Percentiles rank a stretch among this genome's conserved stretches.
Conservation (phyloP, 2,113 vertebrate species). For the Tetrao urogallus region DNA sequence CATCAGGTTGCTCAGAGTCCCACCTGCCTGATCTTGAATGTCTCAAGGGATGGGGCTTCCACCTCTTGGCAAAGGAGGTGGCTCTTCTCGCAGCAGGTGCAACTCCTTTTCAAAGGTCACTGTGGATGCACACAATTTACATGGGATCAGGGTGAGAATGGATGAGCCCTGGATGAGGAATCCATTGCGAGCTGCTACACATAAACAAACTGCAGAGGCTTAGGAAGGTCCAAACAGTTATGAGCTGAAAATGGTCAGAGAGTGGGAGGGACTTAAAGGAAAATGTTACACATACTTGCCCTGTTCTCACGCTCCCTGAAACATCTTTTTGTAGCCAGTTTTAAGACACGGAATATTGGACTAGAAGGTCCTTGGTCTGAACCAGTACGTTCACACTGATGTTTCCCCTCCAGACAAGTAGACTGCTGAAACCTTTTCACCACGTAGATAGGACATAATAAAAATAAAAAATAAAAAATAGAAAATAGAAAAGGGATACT, state of each 20-base stretch:
- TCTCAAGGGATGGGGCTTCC: too few species aligned
- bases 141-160: not conserved
- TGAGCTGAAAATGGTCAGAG: not conserved
- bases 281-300: not conserved
- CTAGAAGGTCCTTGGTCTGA: not conserved
- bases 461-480: not conserved
- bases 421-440: not conserved
- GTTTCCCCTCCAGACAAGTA: not conserved
- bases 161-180: not conserved
- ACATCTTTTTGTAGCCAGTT: not conserved
- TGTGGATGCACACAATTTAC: not conserved
- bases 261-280: not conserved
- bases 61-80: too few species aligned
- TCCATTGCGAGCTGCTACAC: not conserved
- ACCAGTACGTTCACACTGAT: fast-evolving
- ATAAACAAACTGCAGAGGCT: not conserved
- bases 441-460: not conserved
- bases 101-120: not conserved
- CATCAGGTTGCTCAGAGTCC: too few species aligned
- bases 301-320: not conserved
- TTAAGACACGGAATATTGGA: not conserved
- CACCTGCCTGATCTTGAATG: too few species aligned
- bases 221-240: not conserved
- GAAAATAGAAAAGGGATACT: not conserved
- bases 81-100: not conserved